These are phyloP conservation scores for Phorcus lineatus DNA, from an alignment of 2,888 invertebrate species.

Conservation along the genomic window DNA sequence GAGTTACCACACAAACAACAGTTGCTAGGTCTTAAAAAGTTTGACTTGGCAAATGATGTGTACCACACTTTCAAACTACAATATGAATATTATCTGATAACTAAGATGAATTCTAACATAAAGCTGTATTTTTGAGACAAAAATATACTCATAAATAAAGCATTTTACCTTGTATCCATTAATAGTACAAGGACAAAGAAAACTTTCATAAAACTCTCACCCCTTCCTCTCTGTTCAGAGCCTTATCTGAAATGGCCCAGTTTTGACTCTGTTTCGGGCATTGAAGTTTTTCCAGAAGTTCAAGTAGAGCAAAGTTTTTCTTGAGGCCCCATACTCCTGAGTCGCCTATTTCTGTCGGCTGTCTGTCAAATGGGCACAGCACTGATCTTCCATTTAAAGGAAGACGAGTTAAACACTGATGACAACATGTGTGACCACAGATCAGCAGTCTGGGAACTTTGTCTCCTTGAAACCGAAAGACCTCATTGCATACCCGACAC, in stretches of 20 bases:
- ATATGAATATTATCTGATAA: neutral
- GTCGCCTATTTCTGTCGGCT: constrained; percentile 77
- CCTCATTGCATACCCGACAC: constrained; percentile 80
- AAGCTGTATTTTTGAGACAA: too few relatives aligned
- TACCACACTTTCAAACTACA: neutral
- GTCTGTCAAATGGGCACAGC: constrained; percentile 80
- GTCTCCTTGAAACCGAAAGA: constrained; percentile 78
- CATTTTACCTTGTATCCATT: too few relatives aligned
- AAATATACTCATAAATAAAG: too few relatives aligned
- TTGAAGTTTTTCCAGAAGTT: constrained; percentile 79
- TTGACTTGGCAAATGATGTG: neutral
- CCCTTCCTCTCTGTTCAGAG: constrained; percentile 63
- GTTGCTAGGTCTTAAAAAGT: too few relatives aligned
- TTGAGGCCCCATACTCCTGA: constrained; percentile 73
- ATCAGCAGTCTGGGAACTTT: constrained; percentile 78
- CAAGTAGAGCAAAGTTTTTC: constrained; percentile 80
- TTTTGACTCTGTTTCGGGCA: constrained; percentile 52
- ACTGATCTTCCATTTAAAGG: constrained; percentile 75
- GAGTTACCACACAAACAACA: too few relatives aligned
- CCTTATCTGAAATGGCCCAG: constrained; percentile 53
- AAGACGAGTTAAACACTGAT: constrained; percentile 78
- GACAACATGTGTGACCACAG: constrained; percentile 79
- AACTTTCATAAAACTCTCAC: constrained; percentile 43
- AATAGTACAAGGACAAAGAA: neutral
- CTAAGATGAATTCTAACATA: too few relatives aligned